Evolutionary conservation across 2,888 invertebrate genomes (phyloP), one percentile per base, ranked within the genome.

Genomic region (Smittia sp.): DNA sequence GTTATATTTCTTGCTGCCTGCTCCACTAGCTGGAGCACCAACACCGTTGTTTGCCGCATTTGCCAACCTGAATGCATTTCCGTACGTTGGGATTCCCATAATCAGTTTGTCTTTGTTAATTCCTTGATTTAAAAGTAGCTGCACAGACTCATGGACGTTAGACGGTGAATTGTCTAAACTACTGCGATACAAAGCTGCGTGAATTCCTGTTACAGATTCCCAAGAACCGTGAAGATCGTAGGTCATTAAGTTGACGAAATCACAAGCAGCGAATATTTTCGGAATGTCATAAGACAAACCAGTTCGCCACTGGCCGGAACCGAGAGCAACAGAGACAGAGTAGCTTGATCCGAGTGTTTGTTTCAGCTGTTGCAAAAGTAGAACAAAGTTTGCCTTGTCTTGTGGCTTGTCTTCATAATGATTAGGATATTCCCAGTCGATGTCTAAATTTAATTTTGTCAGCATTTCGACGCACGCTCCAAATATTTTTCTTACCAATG

Each of bases 171-270:
- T 78, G 63, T 84, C 83, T 1, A 81, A 82, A n/a, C 80, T 77
- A 0, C 85, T 82, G 20, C 80, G 80, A 75, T 86, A 86, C 0
- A 92, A 82, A 0, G 90, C 88, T 0, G 91, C 85, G 78, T 91
- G 90, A 74, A 89, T 85, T 0, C 90, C 91, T 0, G 89, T 87
- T 0, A 81, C 80, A 65, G 46, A 13, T 58, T 91, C 89, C 88
- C 88, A 90, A 0, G 87, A 80, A 1, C 90, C 90, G 76, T 90
- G 87, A 76, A 90, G 83, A 78, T 91, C 91, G 77, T 92, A 92
- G 0, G 89, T 80, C 91, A 92, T 92, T 0, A 93, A 77, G 77
- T 88, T 87, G 62, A 91, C 85, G 27, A 88, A 83, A 77, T 92
- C 87, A 25, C 91, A 79, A 75, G 87, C 84, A 80, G 85, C 80